Evolutionary conservation across 2,113 vertebrate species (phyloP), one percentile per base, ranked within the genome.

Genomic region (cattle (Bos taurus)): DNA sequence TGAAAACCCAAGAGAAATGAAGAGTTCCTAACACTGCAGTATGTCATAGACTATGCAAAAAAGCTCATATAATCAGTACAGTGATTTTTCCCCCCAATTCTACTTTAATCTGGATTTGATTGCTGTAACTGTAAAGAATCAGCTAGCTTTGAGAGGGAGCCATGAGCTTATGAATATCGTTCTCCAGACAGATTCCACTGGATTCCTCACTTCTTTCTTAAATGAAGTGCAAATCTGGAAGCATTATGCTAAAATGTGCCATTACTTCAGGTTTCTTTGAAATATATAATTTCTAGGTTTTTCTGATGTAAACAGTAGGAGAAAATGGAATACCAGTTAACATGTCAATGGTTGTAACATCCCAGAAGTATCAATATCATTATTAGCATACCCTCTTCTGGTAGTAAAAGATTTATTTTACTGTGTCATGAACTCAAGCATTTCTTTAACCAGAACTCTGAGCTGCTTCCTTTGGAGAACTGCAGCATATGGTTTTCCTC

Each of bases 401-500:
- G 86, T 48, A 94, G 92, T 95, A 7, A 71, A 98, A 93, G 48
- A 23, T 48, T 98, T 90, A 89, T 71, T 98, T 97, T 90, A 97
- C 30, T 93, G 30, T 26, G 80, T 97, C 12, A 54, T 88, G 59
- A 97, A 56, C 64, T 96, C 95, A 71, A 94, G n/a, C 71, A 95
- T 97, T 94, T 97, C 92, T 98, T 96, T 98, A 95, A 98, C 86
- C 83, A 94, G 64, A 78, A 95, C 85, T 97, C 97, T 85, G 81
- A 98, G 97, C 78, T 94, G 77, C 74, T 98, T 97, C 95, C 98
- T 98, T 98, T 90, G 28, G 94, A 56, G 50, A 94, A 96, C 54
- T 89, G 90, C 80, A 98, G 98, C 98, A 99, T 98, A 98, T 98
- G 99, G 98, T 99, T 99, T 99, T 98, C 97, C 97, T 98, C 99